These are phyloP conservation scores for Halichondria panicea DNA, from an alignment of 37 sponge, comb jelly and placozoan genomes.

Conservation along the genomic window DNA sequence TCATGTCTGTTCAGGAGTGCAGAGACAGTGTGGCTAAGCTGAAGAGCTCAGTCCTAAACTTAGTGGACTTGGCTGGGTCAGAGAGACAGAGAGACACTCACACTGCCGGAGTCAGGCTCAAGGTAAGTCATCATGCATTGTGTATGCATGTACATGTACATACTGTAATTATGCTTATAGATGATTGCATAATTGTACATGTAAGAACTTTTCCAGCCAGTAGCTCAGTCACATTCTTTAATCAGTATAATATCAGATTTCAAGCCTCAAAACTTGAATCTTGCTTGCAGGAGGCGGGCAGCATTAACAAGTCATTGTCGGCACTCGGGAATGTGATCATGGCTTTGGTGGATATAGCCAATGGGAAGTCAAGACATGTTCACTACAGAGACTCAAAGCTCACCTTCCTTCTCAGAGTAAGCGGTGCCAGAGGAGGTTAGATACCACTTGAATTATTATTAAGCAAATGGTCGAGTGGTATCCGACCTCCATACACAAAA, in stretches of 20 bases:
- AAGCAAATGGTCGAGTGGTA: not conserved
- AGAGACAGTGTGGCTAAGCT: constrained; percentile 67
- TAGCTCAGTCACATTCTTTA: too few relatives aligned
- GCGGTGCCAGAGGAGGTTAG: not conserved
- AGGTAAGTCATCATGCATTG: constrained; percentile 28
- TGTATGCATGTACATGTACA: not conserved
- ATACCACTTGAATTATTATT: not conserved
- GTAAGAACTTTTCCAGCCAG: not conserved
- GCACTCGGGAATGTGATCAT: constrained; percentile 88
- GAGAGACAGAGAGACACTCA: constrained; percentile 85
- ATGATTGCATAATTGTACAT: not conserved
- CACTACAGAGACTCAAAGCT: constrained; percentile 91
- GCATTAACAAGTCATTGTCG: constrained; percentile 84
- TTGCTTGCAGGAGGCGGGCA: constrained; percentile 77
- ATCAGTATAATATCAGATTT: too few relatives aligned
- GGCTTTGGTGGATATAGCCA: constrained; percentile 78
- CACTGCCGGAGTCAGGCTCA: constrained; percentile 70
- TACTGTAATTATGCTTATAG: not conserved
- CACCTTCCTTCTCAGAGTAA: constrained; percentile 84
- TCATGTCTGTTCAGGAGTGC: constrained; percentile 52
- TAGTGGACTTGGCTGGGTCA: constrained; percentile 87
- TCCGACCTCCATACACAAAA: not conserved
- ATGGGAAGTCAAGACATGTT: constrained; percentile 80
- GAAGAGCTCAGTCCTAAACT: constrained; percentile 68
- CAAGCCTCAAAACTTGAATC: not conserved